phyloP scores from a whole-genome alignment of 2,113 vertebrate species.

The Agelaius phoeniceus region DNA sequence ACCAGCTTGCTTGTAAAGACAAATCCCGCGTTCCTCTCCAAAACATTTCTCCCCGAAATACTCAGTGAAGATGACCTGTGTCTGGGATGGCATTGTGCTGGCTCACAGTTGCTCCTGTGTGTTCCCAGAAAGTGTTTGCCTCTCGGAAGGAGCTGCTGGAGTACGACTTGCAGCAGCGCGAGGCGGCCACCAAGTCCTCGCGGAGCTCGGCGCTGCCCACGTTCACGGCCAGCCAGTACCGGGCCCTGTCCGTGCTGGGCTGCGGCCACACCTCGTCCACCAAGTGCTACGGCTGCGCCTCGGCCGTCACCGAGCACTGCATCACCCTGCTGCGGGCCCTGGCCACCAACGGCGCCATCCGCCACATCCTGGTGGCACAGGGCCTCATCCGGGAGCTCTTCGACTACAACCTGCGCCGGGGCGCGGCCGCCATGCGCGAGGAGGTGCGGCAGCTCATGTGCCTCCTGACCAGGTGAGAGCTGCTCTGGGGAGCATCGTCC shows the following conservation, averaged over 20 bases:
- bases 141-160: constrained; percentile 97
- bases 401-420: constrained; percentile 92
- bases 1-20: no score
- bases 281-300: constrained; percentile 97
- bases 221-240: constrained; percentile 95
- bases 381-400: constrained; percentile 97
- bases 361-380: constrained; percentile 96
- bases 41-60: background rate
- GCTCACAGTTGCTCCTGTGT: background rate
- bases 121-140: constrained; percentile 94
- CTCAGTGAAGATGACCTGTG: accelerated
- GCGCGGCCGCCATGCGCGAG: constrained; percentile 90
- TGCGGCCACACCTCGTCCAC: constrained; percentile 96
- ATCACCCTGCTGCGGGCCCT: constrained; percentile 93
- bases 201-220: constrained; percentile 89
- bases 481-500: accelerated
- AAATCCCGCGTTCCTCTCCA: no score
- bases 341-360: constrained; percentile 92
- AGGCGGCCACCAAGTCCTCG: constrained; percentile 93
- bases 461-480: constrained; percentile 91
- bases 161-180: constrained; percentile 95
- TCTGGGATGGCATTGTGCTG: background rate
- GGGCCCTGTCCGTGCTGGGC: constrained; percentile 91
- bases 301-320: constrained; percentile 95
- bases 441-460: constrained; percentile 97